phyloP scores from a whole-genome alignment of 2,797 vertebrate species.

The Lepus townsendii region DNA sequence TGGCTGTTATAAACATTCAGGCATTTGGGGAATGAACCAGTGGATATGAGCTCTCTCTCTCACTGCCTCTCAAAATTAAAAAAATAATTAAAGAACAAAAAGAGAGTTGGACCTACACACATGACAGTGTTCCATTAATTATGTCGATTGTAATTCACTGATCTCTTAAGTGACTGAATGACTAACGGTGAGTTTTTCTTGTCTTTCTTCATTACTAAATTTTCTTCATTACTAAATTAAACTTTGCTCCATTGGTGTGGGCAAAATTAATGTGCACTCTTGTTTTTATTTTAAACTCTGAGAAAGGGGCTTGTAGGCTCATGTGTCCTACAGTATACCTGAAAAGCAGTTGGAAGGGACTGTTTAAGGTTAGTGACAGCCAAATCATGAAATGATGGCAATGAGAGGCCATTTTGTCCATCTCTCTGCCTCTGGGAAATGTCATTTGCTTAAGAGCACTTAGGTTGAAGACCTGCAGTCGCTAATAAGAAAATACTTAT shows the following conservation, averaged over 20 bases:
- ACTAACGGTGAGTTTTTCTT: background rate
- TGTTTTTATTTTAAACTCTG: slow-evolving; percentile 18
- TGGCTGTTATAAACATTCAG: too few relatives aligned
- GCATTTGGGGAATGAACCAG: too few relatives aligned
- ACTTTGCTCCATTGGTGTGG: background rate
- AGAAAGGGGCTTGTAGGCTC: background rate
- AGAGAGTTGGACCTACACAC: background rate
- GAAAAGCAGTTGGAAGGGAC: background rate
- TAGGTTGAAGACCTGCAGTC: slow-evolving; percentile 16
- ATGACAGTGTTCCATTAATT: background rate
- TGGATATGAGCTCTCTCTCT: too few relatives aligned
- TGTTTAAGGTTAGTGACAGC: background rate
- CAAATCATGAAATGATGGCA: background rate
- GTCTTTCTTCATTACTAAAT: background rate
- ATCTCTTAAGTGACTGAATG: background rate
- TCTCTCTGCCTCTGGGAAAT: slow-evolving; percentile 25
- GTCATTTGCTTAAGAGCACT: background rate
- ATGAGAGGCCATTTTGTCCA: background rate
- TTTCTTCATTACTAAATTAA: background rate
- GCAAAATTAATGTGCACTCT: background rate
- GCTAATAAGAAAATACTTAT: slow-evolving; percentile 75
- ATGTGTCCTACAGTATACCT: background rate
- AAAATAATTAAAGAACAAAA: too few relatives aligned
- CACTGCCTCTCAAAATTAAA: too few relatives aligned
- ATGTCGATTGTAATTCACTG: background rate